These are phyloP conservation scores for Drosophila repletoides DNA, from an alignment of 1,140 invertebrate species.

Conservation along the genomic window DNA sequence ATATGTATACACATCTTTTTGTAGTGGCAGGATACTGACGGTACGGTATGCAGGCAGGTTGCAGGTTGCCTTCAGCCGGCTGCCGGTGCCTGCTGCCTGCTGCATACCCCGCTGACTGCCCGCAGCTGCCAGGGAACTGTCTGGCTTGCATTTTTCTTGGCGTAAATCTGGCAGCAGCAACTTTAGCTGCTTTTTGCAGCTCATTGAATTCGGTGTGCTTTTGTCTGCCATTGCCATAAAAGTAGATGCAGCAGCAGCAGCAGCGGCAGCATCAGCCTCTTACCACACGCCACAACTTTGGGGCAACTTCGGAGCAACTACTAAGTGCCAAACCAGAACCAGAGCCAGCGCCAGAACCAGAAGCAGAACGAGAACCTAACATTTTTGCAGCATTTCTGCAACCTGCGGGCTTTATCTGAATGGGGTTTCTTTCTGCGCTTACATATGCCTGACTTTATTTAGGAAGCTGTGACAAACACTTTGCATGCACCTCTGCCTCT, in stretches of 20 bases:
- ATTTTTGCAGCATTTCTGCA: neutral
- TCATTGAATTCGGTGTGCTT: constrained; percentile 74
- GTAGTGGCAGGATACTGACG: constrained; percentile 8
- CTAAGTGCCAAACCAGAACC: constrained; percentile 65
- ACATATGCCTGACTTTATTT: constrained; percentile 38
- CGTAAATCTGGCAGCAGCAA: constrained; percentile 74
- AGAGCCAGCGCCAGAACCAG: no score
- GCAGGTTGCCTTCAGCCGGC: constrained; percentile 8
- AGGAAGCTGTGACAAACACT: constrained; percentile 18
- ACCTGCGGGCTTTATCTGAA: constrained; percentile 62
- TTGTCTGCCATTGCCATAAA: constrained; percentile 73
- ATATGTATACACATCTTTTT: constrained; percentile 9
- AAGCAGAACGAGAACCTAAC: no score
- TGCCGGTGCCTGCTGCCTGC: constrained; percentile 44
- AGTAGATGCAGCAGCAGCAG: constrained; percentile 32
- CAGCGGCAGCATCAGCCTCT: neutral
- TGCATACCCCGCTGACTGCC: constrained; percentile 19
- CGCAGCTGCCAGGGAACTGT: constrained; percentile 34
- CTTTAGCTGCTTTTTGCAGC: constrained; percentile 76
- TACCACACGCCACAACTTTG: neutral
- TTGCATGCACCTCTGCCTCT: neutral
- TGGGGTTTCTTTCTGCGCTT: constrained; percentile 23
- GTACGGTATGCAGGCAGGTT: constrained; percentile 11
- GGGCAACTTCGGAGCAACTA: constrained; percentile 43
- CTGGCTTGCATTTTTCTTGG: constrained; percentile 64